Evolutionary conservation across 2,888 invertebrate species (phyloP).

Genomic region (Apamea anceps): DNA sequence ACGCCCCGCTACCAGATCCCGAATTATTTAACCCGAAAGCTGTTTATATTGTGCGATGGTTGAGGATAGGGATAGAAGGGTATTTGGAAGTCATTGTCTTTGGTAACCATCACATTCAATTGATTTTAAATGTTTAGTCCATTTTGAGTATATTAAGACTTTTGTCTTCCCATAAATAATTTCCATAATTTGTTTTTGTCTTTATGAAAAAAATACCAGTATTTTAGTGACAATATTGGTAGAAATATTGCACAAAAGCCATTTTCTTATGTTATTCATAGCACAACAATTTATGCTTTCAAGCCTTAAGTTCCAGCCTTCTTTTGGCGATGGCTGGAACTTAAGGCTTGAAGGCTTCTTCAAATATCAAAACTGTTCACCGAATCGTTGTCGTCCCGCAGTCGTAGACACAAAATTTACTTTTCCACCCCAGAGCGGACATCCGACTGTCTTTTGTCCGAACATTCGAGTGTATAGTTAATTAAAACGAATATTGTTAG

Average conservation of each 20-base stretch:
- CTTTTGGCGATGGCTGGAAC: too few relatives aligned
- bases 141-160: background rate
- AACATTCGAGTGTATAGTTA: slow-evolving; percentile 80
- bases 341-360: too few relatives aligned
- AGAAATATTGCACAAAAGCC: background rate
- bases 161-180: background rate
- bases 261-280: background rate
- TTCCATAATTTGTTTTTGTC: background rate
- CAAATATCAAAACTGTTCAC: background rate
- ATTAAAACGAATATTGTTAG: slow-evolving; percentile 85
- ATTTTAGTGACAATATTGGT: background rate
- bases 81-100: background rate
- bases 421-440: slow-evolving; percentile 73
- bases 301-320: background rate
- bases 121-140: background rate
- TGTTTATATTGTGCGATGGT: slow-evolving; percentile 73
- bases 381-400: slow-evolving; percentile 54
- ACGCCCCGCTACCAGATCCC: slow-evolving; percentile 75
- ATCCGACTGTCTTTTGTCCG: slow-evolving; percentile 84
- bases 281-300: background rate
- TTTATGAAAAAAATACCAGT: too few relatives aligned
- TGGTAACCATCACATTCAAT: background rate
- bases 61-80: background rate
- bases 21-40: slow-evolving; percentile 78
- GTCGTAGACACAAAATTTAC: slow-evolving; percentile 64